These are phyloP conservation scores for Stenodera caucasica DNA, from an alignment of 2,888 invertebrate genomes.

Conservation along the genomic window DNA sequence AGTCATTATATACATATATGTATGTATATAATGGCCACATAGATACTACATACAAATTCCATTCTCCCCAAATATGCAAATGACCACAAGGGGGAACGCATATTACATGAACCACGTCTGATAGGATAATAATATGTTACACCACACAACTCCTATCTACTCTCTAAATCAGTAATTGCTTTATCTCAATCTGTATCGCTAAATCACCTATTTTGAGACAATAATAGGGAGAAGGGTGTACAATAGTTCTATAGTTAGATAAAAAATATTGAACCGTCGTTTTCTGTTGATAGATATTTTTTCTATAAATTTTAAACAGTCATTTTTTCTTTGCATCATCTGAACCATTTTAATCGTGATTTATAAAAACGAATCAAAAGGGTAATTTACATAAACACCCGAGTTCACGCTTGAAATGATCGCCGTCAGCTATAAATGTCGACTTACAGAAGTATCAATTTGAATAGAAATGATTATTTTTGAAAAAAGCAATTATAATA, in stretches of 20 bases:
- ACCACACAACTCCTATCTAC: conserved; percentile 42
- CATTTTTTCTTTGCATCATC: background rate
- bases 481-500: background rate
- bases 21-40: conserved; percentile 17
- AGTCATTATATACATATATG: background rate
- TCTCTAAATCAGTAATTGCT: conserved; percentile 47
- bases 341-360: background rate
- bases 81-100: conserved; percentile 44
- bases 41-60: conserved; percentile 15
- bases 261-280: no score
- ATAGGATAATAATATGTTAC: conserved; percentile 52
- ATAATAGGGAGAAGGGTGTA: background rate
- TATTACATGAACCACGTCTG: conserved; percentile 44
- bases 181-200: conserved; percentile 44
- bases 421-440: background rate
- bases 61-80: conserved; percentile 43
- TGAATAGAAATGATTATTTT: background rate
- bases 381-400: background rate
- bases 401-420: background rate
- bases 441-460: background rate
- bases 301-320: background rate
- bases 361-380: background rate
- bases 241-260: no score
- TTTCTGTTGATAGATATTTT: no score
- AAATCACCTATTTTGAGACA: conserved; percentile 31